Conservation (phyloP, 2,888 invertebrate species). For the Clostera curtula region DNA sequence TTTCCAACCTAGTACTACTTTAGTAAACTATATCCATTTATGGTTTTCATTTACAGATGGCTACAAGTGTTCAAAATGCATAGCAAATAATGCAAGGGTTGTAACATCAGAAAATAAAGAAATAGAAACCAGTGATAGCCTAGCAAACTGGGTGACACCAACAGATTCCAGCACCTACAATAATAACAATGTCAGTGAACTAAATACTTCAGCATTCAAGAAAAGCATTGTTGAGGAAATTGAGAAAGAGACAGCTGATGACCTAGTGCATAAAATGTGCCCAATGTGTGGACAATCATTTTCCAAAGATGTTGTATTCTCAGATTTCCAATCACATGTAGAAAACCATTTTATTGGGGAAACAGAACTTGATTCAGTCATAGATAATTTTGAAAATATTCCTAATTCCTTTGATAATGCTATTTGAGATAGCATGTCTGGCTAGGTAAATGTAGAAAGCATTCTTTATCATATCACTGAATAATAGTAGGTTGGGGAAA, state of each 20-base stretch:
- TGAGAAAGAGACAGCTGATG: slow-evolving; percentile 28
- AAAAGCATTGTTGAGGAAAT: slow-evolving; percentile 33
- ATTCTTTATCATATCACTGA: too few relatives aligned
- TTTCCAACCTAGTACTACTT: neutral
- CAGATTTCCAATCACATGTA: slow-evolving; percentile 83
- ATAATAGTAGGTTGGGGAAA: too few relatives aligned
- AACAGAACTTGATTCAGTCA: slow-evolving; percentile 64
- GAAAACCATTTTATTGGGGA: slow-evolving; percentile 83
- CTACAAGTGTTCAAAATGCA: slow-evolving; percentile 56
- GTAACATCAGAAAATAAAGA: slow-evolving; percentile 58
- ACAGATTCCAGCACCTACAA: slow-evolving; percentile 56
- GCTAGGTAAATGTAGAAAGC: too few relatives aligned
- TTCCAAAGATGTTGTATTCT: slow-evolving; percentile 72
- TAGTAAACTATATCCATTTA: neutral
- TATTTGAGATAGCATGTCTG: slow-evolving; percentile 25
- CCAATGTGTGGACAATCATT: slow-evolving; percentile 84
- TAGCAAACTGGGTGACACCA: slow-evolving; percentile 64
- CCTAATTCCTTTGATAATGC: slow-evolving; percentile 55
- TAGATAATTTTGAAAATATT: slow-evolving; percentile 70
- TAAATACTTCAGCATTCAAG: slow-evolving; percentile 43
- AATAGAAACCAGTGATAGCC: slow-evolving; percentile 65
- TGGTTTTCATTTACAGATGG: slow-evolving; percentile 46
- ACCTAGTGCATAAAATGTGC: slow-evolving; percentile 76
- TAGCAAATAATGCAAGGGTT: slow-evolving; percentile 40
- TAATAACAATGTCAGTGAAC: slow-evolving; percentile 48